Evolutionary conservation across 1,140 invertebrate species (phyloP).

Genomic region (Cryptotermes secundus): DNA sequence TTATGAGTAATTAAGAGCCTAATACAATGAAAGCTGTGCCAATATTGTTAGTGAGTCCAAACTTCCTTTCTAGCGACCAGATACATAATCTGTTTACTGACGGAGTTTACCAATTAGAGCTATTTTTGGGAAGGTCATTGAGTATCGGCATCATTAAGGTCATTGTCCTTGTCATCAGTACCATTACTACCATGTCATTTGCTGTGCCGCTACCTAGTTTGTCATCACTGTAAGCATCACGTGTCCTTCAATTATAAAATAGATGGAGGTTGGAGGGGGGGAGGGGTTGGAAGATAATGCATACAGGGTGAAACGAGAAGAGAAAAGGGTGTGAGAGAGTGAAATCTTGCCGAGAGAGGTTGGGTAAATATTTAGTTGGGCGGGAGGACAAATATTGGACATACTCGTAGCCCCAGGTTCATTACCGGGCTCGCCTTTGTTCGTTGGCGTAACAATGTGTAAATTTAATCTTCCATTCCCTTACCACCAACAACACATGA

Average conservation of each 20-base stretch:
- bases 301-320: background rate
- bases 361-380: conserved; percentile 24
- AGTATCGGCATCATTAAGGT: background rate
- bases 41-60: too few relatives aligned
- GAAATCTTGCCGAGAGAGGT: conserved; percentile 19
- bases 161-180: background rate
- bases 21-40: too few relatives aligned
- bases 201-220: background rate
- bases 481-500: background rate
- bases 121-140: background rate
- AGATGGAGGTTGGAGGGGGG: background rate
- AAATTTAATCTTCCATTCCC: conserved; percentile 26
- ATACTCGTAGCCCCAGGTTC: conserved; percentile 21
- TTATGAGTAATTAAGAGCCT: too few relatives aligned
- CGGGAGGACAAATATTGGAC: conserved; percentile 31
- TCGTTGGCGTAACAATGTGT: conserved; percentile 31
- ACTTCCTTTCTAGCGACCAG: too few relatives aligned
- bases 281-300: background rate
- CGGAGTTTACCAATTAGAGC: background rate
- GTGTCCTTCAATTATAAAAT: conserved; percentile 8
- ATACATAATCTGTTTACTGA: background rate
- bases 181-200: background rate
- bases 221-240: background rate
- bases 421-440: conserved; percentile 30
- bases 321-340: background rate